phyloP scores from a whole-genome alignment of 1,140 invertebrate species.

The Calliopsis andreniformis region DNA sequence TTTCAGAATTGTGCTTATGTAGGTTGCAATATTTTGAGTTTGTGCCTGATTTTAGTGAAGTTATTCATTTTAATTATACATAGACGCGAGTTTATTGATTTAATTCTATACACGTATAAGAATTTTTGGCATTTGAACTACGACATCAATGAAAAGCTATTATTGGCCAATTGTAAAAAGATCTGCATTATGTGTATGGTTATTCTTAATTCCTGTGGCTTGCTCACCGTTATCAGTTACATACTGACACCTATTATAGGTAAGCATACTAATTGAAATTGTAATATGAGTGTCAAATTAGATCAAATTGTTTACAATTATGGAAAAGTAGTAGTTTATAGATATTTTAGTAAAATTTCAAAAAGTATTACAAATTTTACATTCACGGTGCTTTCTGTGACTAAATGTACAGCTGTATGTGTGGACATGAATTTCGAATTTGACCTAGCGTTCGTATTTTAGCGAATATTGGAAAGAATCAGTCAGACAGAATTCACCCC shows the following conservation, averaged over 20 bases:
- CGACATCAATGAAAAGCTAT: constrained; percentile 13
- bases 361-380: too few species aligned
- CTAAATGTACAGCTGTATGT: background rate
- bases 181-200: constrained; percentile 40
- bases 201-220: constrained; percentile 24
- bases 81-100: constrained; percentile 14
- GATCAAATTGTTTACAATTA: too few species aligned
- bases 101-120: constrained; percentile 47
- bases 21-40: constrained; percentile 28
- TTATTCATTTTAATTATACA: constrained; percentile 1
- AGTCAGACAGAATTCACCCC: constrained; percentile 49
- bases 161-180: constrained; percentile 38
- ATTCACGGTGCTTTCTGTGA: too few species aligned
- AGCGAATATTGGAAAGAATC: constrained; percentile 55
- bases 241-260: constrained; percentile 52
- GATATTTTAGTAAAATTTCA: too few species aligned
- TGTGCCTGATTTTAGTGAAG: constrained; percentile 48
- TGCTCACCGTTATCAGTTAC: constrained; percentile 39
- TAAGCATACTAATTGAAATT: constrained; percentile 34
- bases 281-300: too few species aligned
- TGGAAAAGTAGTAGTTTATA: too few species aligned
- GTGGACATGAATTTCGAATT: background rate
- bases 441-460: background rate
- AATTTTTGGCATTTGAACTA: constrained; percentile 59
- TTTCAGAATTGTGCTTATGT: constrained; percentile 47